Conservation (phyloP, 2,888 invertebrate genomes). For the Polymixis flavicincta region DNA sequence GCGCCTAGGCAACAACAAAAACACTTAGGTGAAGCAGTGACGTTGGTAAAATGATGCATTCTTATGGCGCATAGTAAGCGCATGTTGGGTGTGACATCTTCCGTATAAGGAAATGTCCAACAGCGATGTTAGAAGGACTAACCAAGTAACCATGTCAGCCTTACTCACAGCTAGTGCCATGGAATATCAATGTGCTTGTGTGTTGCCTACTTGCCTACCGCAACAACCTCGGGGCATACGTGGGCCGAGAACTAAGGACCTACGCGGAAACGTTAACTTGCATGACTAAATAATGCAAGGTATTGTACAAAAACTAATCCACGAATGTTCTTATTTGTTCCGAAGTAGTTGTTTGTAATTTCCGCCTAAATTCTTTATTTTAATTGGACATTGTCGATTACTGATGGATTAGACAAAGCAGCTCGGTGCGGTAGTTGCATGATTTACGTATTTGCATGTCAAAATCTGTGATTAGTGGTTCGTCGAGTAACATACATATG, state of each 20-base stretch:
- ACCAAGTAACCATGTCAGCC: conserved; percentile 68
- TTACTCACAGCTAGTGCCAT: conserved; percentile 74
- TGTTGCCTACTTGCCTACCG: conserved; percentile 72
- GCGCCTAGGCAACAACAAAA: background rate
- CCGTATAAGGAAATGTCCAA: conserved; percentile 71
- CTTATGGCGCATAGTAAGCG: conserved; percentile 29
- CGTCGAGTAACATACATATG: conserved; percentile 29
- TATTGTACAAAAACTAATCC: conserved; percentile 66
- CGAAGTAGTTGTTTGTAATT: conserved; percentile 57
- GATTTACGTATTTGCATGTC: conserved; percentile 58
- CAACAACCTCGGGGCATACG: conserved; percentile 84
- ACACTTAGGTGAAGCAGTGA: conserved; percentile 16
- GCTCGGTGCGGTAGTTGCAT: conserved; percentile 18
- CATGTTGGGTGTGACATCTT: conserved; percentile 58
- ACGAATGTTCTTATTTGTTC: conserved; percentile 67
- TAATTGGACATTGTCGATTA: conserved; percentile 47
- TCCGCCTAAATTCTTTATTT: conserved; percentile 64
- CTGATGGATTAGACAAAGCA: conserved; percentile 55
- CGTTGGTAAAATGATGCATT: conserved; percentile 28
- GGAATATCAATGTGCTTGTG: conserved; percentile 83
- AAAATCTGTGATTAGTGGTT: conserved; percentile 42
- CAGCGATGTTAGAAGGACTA: conserved; percentile 66
- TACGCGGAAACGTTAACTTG: conserved; percentile 82
- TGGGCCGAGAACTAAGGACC: conserved; percentile 86
- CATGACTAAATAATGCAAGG: conserved; percentile 74